Percentiles rank a stretch among this genome's conserved stretches.
Evolutionary conservation across 2,113 vertebrate species (phyloP).

Genomic region (Trichechus manatus): DNA sequence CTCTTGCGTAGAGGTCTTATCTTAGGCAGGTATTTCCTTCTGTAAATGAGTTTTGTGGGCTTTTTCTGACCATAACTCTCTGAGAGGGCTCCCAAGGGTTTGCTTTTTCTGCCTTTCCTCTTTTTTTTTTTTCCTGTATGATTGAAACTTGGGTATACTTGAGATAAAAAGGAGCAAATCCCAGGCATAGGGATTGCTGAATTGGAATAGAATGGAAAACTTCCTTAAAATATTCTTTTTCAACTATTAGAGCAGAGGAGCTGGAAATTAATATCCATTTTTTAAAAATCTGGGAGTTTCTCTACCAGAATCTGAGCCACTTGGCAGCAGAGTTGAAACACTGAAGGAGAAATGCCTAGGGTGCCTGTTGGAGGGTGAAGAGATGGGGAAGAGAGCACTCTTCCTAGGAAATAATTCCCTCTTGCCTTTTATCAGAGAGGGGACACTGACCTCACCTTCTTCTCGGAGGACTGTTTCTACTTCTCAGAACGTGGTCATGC

Average conservation of each 20-base stretch:
- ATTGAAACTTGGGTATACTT: neutral
- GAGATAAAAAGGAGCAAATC: neutral
- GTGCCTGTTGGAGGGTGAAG: fast-evolving
- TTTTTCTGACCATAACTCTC: neutral
- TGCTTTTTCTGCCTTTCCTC: neutral
- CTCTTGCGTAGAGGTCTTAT: fast-evolving
- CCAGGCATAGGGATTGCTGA: neutral
- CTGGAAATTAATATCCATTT: neutral
- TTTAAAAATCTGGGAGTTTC: neutral
- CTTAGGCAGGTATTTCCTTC: neutral
- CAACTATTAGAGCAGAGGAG: neutral
- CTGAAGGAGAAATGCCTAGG: neutral
- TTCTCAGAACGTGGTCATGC: conserved; percentile 93
- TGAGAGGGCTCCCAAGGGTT: neutral
- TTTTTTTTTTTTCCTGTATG: neutral
- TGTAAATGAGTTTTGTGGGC: neutral
- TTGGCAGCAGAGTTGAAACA: neutral
- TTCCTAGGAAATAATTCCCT: neutral
- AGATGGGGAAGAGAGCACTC: fast-evolving
- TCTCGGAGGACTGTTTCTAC: conserved; percentile 95
- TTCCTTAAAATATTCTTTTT: neutral
- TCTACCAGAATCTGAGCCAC: neutral
- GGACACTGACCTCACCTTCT: conserved; percentile 90
- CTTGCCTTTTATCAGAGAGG: conserved; percentile 85
- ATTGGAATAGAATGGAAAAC: neutral